Conservation (phyloP, 1,140 invertebrate genomes). For the Tenebrio molitor region DNA sequence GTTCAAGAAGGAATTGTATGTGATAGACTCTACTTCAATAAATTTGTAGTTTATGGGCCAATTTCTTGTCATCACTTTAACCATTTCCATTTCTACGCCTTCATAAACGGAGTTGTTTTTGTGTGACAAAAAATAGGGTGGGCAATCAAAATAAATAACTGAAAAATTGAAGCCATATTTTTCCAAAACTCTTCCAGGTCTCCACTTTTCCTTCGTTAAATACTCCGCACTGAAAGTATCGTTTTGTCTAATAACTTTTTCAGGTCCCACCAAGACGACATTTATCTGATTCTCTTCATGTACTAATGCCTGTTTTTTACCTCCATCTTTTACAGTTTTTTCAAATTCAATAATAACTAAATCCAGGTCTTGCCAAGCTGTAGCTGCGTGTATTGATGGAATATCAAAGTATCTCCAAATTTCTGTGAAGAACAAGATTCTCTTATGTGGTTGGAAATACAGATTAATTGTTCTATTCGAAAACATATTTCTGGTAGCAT, state of each 20-base stretch:
- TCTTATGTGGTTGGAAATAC: neutral
- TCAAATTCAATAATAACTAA: neutral
- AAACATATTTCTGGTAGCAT: neutral
- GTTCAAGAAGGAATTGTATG: neutral
- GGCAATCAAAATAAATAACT: neutral
- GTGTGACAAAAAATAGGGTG: neutral
- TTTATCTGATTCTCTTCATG: neutral
- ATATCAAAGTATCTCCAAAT: neutral
- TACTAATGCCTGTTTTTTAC: neutral
- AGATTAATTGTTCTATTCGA: neutral
- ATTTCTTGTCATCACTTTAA: neutral
- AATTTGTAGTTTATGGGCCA: neutral
- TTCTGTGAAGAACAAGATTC: neutral
- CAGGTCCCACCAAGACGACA: no score
- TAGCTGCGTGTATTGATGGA: neutral
- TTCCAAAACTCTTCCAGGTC: neutral
- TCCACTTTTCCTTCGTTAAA: neutral
- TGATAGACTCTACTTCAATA: neutral
- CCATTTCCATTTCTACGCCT: constrained; percentile 2
- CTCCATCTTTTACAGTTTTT: neutral
- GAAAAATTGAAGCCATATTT: no score
- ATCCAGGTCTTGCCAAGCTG: neutral
- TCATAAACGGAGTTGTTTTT: neutral
- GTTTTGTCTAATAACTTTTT: neutral
- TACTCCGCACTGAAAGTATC: neutral